These are phyloP conservation scores for Emydoidea blandingii DNA, from an alignment of 2,797 vertebrate genomes.

Conservation along the genomic window DNA sequence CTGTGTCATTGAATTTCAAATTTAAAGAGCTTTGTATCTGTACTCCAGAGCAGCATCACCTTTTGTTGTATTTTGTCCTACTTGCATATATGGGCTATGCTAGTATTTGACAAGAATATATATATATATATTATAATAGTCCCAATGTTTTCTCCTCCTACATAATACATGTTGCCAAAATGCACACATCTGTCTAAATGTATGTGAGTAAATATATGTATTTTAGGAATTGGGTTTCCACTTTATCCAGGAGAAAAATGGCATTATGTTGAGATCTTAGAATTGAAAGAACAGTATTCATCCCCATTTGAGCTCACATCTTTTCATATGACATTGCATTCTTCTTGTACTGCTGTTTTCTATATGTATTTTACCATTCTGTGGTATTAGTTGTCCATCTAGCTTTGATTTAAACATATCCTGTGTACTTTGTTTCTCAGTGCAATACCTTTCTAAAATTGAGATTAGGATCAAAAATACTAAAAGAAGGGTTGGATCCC, in stretches of 20 bases:
- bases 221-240: not conserved
- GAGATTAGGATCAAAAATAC: not conserved
- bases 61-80: not conserved
- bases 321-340: not conserved
- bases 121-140: not conserved
- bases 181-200: not conserved
- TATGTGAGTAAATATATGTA: not conserved
- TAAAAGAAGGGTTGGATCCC: not conserved
- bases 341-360: not conserved
- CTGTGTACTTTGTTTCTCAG: not conserved
- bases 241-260: not conserved
- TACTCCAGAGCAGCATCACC: not conserved
- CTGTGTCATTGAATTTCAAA: slow-evolving; percentile 8
- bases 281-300: not conserved
- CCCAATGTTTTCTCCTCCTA: not conserved
- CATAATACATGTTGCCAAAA: not conserved
- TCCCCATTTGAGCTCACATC: not conserved
- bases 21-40: not conserved
- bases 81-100: not conserved
- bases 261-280: not conserved
- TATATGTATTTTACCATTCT: not conserved
- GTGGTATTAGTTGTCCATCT: not conserved
- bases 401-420: not conserved
- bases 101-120: not conserved
- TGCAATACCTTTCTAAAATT: not conserved